These are phyloP conservation scores for Phasia obesa DNA, from an alignment of 2,888 invertebrate species.

Conservation along the genomic window DNA sequence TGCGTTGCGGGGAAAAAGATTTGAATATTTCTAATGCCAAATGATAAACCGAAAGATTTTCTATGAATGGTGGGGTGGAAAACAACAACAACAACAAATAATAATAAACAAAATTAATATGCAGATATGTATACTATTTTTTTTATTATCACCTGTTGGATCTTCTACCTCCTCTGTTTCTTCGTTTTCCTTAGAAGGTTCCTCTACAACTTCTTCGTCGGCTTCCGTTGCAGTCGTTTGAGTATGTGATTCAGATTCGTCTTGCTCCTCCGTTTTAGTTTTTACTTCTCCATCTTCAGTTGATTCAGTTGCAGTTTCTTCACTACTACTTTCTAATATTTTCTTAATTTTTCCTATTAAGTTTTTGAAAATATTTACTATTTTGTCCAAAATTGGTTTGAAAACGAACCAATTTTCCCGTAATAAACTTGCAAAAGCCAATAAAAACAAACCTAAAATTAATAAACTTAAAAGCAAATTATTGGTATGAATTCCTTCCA, in stretches of 20 bases:
- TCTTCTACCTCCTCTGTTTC: slow-evolving; percentile 29
- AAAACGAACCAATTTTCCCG: slow-evolving; percentile 58
- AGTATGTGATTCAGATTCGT: slow-evolving; percentile 24
- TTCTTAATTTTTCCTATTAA: slow-evolving; percentile 42
- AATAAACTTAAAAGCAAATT: slow-evolving; percentile 46
- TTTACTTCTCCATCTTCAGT: slow-evolving; percentile 7
- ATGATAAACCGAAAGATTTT: slow-evolving; percentile 63
- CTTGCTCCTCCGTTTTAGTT: slow-evolving; percentile 18
- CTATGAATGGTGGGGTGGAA: slow-evolving; percentile 19
- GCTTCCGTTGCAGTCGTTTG: not conserved
- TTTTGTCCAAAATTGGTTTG: slow-evolving; percentile 41
- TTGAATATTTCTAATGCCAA: slow-evolving; percentile 77
- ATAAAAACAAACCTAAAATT: slow-evolving; percentile 54
- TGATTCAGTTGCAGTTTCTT: slow-evolving; percentile 17
- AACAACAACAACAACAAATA: too few relatives aligned
- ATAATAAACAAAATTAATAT: not conserved
- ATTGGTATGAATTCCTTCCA: not conserved
- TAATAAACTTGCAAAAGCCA: slow-evolving; percentile 39
- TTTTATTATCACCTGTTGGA: slow-evolving; percentile 47
- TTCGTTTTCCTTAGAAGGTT: slow-evolving; percentile 23
- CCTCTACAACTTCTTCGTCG: slow-evolving; percentile 7
- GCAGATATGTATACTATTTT: not conserved
- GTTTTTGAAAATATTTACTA: slow-evolving; percentile 5
- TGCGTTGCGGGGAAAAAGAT: slow-evolving; percentile 87
- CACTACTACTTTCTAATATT: slow-evolving; percentile 29